A percentile compares a stretch with the other conserved stretches of the same genome.
These are phyloP conservation scores for Porites australiensis DNA, from an alignment of 64 coral and sea anemone genomes.

Conservation along the genomic window DNA sequence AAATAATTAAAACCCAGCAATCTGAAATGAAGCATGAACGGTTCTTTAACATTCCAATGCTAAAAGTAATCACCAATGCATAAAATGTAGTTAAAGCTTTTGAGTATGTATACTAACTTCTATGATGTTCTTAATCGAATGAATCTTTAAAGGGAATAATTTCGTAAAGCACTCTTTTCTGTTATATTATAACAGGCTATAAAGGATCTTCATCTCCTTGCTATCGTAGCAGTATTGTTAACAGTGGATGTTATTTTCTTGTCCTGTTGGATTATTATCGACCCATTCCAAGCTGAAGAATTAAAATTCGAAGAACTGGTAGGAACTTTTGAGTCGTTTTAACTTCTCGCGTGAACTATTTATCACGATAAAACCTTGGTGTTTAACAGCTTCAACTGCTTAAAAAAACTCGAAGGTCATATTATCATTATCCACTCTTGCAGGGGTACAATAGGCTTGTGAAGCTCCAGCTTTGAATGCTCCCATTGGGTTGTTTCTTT, in stretches of 20 bases:
- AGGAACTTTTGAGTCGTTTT: not conserved
- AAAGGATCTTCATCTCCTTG: conserved; percentile 93
- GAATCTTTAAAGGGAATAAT: too few species aligned
- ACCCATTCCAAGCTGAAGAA: conserved; percentile 50
- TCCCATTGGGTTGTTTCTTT: too few species aligned
- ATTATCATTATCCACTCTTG: too few species aligned
- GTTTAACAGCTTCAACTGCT: not conserved
- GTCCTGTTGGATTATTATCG: conserved; percentile 66
- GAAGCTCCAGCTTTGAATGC: too few species aligned
- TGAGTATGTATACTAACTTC: too few species aligned
- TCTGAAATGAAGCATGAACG: too few species aligned
- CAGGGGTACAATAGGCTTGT: too few species aligned
- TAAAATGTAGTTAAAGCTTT: too few species aligned
- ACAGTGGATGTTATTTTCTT: conserved; percentile 74
- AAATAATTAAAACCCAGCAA: too few species aligned
- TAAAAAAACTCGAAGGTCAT: too few species aligned
- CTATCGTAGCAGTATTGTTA: conserved; percentile 81
- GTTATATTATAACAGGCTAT: conserved; percentile 67
- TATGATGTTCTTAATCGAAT: not conserved
- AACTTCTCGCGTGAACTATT: not conserved
- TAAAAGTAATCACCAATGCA: too few species aligned
- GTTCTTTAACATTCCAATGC: too few species aligned
- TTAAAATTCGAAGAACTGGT: conserved; percentile 78
- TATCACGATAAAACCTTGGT: not conserved
- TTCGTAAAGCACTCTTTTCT: not conserved